A percentile compares a stretch with the other conserved stretches of the same genome.
phyloP scores from a whole-genome alignment of 2,113 vertebrate species.

The Parus major region DNA sequence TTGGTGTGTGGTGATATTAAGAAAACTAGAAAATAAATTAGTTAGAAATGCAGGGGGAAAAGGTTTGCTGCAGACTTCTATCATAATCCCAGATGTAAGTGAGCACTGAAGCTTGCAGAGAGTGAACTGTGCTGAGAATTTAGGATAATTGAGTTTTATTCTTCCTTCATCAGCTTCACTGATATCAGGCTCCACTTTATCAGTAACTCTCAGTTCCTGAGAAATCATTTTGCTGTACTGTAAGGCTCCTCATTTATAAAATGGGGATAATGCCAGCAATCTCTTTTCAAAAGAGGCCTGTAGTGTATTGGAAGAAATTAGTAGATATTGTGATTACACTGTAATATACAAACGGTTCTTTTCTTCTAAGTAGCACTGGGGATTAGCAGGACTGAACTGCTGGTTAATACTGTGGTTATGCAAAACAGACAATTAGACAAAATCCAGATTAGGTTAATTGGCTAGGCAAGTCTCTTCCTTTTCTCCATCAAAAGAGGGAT shows the following conservation, averaged over 20 bases:
- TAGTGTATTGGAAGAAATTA: constrained; percentile 24
- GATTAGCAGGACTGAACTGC: not conserved
- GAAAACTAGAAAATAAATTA: constrained; percentile 52
- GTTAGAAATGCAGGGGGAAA: not conserved
- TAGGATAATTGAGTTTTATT: constrained; percentile 5
- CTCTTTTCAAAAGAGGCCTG: constrained; percentile 24
- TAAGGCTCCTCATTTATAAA: constrained; percentile 33
- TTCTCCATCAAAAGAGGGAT: not conserved
- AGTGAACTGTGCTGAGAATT: constrained; percentile 6
- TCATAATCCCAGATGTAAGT: not conserved
- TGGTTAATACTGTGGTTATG: constrained; percentile 16
- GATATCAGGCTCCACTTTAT: constrained; percentile 40
- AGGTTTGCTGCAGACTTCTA: not conserved
- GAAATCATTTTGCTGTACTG: constrained; percentile 24
- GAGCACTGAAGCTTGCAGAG: not conserved
- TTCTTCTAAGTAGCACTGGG: not conserved
- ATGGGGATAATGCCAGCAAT: constrained; percentile 42
- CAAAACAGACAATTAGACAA: constrained; percentile 25
- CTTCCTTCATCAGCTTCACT: constrained; percentile 20
- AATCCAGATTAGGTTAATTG: constrained; percentile 46
- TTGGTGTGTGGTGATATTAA: not conserved
- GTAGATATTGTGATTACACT: constrained; percentile 42
- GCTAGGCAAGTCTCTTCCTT: not conserved
- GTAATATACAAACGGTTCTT: constrained; percentile 17
- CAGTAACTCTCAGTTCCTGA: constrained; percentile 30